phyloP scores from a whole-genome alignment of 1,140 invertebrate species.

The Drosophila gunungcola region DNA sequence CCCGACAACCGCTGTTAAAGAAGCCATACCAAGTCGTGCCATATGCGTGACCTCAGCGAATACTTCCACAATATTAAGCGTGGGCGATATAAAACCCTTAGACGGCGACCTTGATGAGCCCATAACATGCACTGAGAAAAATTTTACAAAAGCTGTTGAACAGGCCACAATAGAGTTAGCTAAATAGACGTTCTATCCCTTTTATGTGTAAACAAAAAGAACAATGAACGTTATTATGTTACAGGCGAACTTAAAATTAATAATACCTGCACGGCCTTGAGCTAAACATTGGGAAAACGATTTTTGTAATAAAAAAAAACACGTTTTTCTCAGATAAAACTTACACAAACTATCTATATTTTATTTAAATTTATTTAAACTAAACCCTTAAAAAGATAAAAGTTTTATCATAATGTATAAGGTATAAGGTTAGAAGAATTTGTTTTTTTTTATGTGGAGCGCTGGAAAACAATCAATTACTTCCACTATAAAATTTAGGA shows the following conservation, averaged over 20 bases:
- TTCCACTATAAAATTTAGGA: conserved; percentile 32
- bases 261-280: no score
- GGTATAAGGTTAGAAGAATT: no score
- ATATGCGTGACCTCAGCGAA: conserved; percentile 56
- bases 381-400: no score
- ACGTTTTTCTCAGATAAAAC: no score
- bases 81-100: conserved; percentile 29
- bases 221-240: no score
- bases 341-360: no score
- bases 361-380: no score
- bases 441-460: neutral
- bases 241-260: no score
- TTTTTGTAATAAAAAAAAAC: neutral
- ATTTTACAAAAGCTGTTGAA: neutral
- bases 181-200: no score
- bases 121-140: conserved; percentile 24
- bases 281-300: no score
- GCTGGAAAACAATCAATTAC: conserved; percentile 61
- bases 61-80: conserved; percentile 19
- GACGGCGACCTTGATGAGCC: conserved; percentile 56
- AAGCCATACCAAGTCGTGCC: conserved; percentile 24
- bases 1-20: neutral
- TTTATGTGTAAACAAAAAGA: no score
- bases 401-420: no score
- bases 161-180: neutral